Conservation (phyloP, 2,888 invertebrate genomes). For the Eugnorisma glareosa region DNA sequence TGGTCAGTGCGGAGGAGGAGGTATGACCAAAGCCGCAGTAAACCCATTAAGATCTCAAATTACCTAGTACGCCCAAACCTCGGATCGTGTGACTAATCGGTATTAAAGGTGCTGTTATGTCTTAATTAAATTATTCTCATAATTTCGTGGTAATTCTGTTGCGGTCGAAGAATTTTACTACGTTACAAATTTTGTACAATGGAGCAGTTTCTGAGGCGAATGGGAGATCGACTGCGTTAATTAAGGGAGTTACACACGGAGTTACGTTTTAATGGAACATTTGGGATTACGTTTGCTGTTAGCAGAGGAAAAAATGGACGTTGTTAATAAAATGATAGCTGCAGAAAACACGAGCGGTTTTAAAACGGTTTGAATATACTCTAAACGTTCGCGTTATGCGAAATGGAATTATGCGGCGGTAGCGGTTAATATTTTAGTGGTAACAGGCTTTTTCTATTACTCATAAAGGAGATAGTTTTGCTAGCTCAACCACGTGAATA, state of each 20-base stretch:
- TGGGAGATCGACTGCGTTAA: slow-evolving; percentile 84
- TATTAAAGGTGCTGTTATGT: slow-evolving; percentile 88
- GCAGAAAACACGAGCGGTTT: slow-evolving; percentile 55
- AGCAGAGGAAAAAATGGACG: slow-evolving; percentile 50
- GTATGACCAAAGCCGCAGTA: slow-evolving; percentile 84
- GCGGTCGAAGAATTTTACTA: slow-evolving; percentile 85
- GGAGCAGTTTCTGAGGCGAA: slow-evolving; percentile 85
- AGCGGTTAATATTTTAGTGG: slow-evolving; percentile 72
- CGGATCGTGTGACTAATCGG: slow-evolving; percentile 89
- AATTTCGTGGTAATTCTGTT: slow-evolving; percentile 83
- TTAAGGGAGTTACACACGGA: slow-evolving; percentile 81
- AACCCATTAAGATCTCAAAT: slow-evolving; percentile 88
- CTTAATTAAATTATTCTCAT: slow-evolving; percentile 89
- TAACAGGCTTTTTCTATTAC: slow-evolving; percentile 78
- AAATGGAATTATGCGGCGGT: slow-evolving; percentile 60
- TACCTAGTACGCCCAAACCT: slow-evolving; percentile 88
- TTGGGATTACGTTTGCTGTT: slow-evolving; percentile 67
- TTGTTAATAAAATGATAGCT: slow-evolving; percentile 60
- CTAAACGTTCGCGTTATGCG: slow-evolving; percentile 44
- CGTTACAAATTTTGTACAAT: slow-evolving; percentile 88
- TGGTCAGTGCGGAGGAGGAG: slow-evolving; percentile 85
- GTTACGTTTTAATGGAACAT: slow-evolving; percentile 73
- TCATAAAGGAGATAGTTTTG: slow-evolving; percentile 85
- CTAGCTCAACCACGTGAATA: slow-evolving; percentile 84
- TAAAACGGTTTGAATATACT: slow-evolving; percentile 47